Conservation (phyloP, 53 echinoderm and acorn worm genomes). For the Zoroaster sp. region DNA sequence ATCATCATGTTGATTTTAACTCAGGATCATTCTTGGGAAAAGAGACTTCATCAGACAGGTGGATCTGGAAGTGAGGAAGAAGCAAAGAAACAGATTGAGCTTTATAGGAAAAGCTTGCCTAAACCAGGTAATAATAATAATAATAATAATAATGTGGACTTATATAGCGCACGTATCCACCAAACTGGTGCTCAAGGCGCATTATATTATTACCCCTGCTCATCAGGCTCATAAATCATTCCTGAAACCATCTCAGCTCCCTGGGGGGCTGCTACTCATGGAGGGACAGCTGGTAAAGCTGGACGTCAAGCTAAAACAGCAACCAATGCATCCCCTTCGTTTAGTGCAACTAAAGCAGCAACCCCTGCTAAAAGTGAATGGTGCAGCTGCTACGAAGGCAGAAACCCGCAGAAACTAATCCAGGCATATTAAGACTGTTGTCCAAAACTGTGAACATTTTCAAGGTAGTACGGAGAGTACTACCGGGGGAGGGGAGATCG, state of each 20-base stretch:
- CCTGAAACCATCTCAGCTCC: constrained; percentile 24
- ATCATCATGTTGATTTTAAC: no score
- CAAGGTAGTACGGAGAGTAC: no score
- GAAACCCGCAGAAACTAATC: constrained; percentile 9
- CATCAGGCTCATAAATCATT: no score
- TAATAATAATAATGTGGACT: no score
- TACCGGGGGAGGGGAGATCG: background rate
- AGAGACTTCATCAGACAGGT: constrained; percentile 75
- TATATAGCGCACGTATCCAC: no score
- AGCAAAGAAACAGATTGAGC: constrained; percentile 66
- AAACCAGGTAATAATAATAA: constrained; percentile 67
- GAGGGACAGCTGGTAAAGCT: constrained; percentile 44
- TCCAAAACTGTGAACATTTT: no score
- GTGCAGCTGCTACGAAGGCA: constrained; percentile 45
- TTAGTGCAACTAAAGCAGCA: constrained; percentile 56
- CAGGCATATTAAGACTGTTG: background rate
- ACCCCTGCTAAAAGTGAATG: constrained; percentile 59
- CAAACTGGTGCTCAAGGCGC: no score
- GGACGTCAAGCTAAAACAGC: constrained; percentile 40
- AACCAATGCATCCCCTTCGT: constrained; percentile 18
- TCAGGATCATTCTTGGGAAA: constrained; percentile 90
- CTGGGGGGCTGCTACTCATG: constrained; percentile 57
- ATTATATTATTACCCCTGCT: no score
- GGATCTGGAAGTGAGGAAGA: constrained; percentile 68
- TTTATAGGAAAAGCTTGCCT: constrained; percentile 72